Evolutionary conservation across 2,113 vertebrate species (phyloP), one percentile per base, ranked within the genome.

Genomic region (Trichomycterus rosablanca): DNA sequence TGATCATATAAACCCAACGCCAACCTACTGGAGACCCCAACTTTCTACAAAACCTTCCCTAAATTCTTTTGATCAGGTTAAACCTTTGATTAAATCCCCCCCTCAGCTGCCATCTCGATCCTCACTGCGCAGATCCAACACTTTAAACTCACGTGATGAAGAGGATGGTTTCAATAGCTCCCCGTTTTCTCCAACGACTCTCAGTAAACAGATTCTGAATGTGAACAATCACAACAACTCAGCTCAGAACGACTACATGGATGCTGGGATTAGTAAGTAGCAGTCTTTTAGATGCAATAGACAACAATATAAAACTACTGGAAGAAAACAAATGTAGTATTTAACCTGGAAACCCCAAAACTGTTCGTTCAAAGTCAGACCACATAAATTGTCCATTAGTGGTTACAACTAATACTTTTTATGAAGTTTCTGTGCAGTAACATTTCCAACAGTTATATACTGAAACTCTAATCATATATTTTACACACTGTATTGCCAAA

Each of bases 11-110:
- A 4, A 32, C 63, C 72, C 15, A 12, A 4, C 52, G 9, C 50
- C 37, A 78, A 62, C 45, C 82, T 84, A 7, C 7, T 86, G 84
- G 12, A 87, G 85, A 64, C 91, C 93, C 50, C 62, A 82, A 7
- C 37, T 86, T 58, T 83, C 79, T 2, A 90, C 78, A 66, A 92
- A 89, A 76, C 76, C 85, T 0, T 20, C 23, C 0, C n/a, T 40
- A 6, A 66, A 48, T 1, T 35, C 70, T 1, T 78, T 65, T 49
- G 67, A 76, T 7, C 75, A 80, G 22, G 50, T 74, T 1, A 67
- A 77, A 37, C 35, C 55, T 30, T 54, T 74, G 34, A 59, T 54
- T 68, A 86, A 0, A 26, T 68, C 59, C 3, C 59, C 68, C 42
- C 56, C 72, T 54, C 78, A 67, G 1, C 53, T 73, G 1, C 61